Evolutionary conservation across 2,888 invertebrate genomes (phyloP).

Genomic region (Sympetrum striolatum): DNA sequence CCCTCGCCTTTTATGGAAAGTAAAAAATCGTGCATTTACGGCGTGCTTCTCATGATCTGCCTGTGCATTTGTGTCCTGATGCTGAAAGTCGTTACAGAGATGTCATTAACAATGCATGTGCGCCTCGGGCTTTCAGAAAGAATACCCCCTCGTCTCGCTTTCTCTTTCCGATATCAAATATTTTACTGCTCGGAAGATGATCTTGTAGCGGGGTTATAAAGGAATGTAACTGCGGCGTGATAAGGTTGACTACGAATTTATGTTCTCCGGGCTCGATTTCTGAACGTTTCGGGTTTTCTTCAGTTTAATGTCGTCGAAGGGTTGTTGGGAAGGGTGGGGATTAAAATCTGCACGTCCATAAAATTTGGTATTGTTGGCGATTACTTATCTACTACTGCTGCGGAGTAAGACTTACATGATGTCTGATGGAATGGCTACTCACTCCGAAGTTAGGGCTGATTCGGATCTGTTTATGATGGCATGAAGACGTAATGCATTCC

Average conservation of each 20-base stretch:
- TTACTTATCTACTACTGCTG: too few relatives aligned
- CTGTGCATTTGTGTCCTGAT: background rate
- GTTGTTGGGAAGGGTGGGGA: too few relatives aligned
- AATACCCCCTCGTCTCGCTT: background rate
- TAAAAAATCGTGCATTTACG: background rate
- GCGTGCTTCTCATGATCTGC: background rate
- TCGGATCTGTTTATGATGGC: too few relatives aligned
- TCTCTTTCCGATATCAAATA: background rate
- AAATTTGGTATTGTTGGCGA: too few relatives aligned
- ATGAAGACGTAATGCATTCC: too few relatives aligned
- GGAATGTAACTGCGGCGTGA: background rate
- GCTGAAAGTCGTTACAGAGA: background rate
- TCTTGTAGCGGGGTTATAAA: background rate
- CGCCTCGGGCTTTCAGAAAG: background rate
- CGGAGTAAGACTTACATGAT: too few relatives aligned
- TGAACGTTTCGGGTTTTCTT: background rate
- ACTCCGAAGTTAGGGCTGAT: too few relatives aligned
- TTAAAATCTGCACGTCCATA: too few relatives aligned
- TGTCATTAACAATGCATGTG: constrained; percentile 2
- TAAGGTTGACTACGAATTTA: background rate
- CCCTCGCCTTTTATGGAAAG: background rate
- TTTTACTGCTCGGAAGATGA: background rate
- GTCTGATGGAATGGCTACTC: too few relatives aligned
- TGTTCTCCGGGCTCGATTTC: background rate
- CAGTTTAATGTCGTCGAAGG: too few relatives aligned